A percentile compares a stretch with the other conserved stretches of the same genome.
Conservation (phyloP, 2,888 invertebrate species). For the Xestobium rufovillosum region DNA sequence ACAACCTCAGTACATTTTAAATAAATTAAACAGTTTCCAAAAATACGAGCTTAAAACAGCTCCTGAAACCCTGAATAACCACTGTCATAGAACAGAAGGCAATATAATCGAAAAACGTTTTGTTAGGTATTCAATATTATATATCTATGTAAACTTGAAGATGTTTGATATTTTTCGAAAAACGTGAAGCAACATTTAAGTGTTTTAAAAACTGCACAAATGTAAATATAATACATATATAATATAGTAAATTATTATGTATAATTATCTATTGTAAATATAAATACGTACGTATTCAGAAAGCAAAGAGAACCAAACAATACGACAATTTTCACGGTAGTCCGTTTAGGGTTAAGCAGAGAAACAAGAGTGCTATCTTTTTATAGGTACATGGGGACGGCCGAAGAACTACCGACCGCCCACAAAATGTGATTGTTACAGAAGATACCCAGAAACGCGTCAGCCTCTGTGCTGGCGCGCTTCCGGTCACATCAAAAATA, state of each 20-base stretch:
- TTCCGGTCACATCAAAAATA: conserved; percentile 41
- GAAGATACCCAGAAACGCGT: too few relatives aligned
- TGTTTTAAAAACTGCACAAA: conserved; percentile 15
- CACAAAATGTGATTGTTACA: conserved; percentile 35
- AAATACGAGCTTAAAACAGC: conserved; percentile 46
- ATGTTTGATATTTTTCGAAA: conserved; percentile 3
- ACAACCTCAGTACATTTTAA: conserved; percentile 45
- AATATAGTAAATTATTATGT: conserved; percentile 26
- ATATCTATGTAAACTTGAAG: conserved; percentile 18
- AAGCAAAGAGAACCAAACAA: conserved; percentile 19
- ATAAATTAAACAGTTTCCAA: conserved; percentile 45
- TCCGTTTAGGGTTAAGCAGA: conserved; percentile 40
- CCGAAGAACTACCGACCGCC: conserved; percentile 11
- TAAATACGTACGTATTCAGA: conserved; percentile 29
- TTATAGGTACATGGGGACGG: conserved; percentile 32
- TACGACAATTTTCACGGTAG: conserved; percentile 13
- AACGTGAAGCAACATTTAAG: conserved; percentile 9
- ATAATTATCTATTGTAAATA: conserved; percentile 21
- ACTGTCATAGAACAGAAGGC: conserved; percentile 34
- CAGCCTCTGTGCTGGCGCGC: too few relatives aligned
- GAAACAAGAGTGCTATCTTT: conserved; percentile 40
- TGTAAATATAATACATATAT: conserved; percentile 37
- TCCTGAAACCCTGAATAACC: conserved; percentile 52
- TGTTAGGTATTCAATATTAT: conserved; percentile 20
- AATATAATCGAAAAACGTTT: conserved; percentile 31